phyloP scores from a whole-genome alignment of 2,113 vertebrate genomes.

The Labrus mixtus region DNA sequence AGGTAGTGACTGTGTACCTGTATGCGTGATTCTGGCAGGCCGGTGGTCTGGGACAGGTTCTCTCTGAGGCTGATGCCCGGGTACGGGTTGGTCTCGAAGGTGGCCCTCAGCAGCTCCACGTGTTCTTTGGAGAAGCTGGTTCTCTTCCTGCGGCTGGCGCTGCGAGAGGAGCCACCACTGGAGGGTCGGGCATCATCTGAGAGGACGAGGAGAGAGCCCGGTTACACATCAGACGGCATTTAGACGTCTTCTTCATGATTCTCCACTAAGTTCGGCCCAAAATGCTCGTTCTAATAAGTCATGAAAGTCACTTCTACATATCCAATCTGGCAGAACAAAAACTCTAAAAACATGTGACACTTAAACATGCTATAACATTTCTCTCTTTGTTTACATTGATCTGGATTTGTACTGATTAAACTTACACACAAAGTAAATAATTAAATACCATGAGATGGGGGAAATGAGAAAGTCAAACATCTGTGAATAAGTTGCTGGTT shows the following conservation, averaged over 20 bases:
- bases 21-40: slow-evolving; percentile 84
- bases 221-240: slow-evolving; percentile 1
- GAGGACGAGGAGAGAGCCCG: background rate
- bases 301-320: background rate
- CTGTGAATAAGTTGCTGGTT: background rate
- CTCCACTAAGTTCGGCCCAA: background rate
- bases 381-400: background rate
- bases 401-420: background rate
- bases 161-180: slow-evolving; percentile 56
- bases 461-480: background rate
- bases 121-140: slow-evolving; percentile 85
- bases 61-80: slow-evolving; percentile 84
- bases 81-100: slow-evolving; percentile 83
- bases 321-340: background rate
- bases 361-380: background rate
- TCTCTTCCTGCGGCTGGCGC: slow-evolving; percentile 82
- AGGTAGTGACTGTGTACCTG: slow-evolving; percentile 71
- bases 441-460: no score
- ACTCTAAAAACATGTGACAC: background rate
- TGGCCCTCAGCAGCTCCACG: slow-evolving; percentile 76
- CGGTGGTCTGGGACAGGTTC: slow-evolving; percentile 81
- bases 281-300: no score
- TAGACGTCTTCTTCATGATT: background rate
- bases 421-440: background rate
- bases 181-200: slow-evolving; percentile 68